Conservation (phyloP, 2,797 vertebrate genomes). For the Phyllotis vaccarum region DNA sequence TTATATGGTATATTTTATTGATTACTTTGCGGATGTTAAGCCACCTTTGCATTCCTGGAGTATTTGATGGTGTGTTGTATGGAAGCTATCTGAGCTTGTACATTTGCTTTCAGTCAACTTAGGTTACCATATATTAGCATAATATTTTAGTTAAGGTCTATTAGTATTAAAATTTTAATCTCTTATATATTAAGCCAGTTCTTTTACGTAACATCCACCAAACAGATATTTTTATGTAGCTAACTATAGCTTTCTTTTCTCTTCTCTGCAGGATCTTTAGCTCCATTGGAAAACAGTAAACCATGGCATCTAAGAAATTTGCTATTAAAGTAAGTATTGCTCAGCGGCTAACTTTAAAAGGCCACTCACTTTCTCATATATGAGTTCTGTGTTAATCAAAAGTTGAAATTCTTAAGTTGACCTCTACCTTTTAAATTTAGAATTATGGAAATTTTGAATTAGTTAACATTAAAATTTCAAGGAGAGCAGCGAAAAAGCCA, state of each 20-base stretch:
- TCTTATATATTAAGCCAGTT: constrained; percentile 9
- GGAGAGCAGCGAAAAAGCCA: not conserved
- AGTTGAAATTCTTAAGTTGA: constrained; percentile 50
- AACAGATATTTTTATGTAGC: constrained; percentile 37
- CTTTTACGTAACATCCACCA: not conserved
- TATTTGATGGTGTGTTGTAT: not conserved
- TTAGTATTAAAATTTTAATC: constrained; percentile 29
- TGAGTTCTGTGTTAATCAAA: constrained; percentile 42
- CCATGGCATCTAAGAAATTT: constrained; percentile 93
- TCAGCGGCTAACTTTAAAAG: constrained; percentile 51
- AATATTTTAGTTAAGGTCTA: constrained; percentile 44
- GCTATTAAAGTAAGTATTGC: constrained; percentile 92
- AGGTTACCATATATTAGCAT: constrained; percentile 20
- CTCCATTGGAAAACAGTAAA: constrained; percentile 68
- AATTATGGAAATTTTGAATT: constrained; percentile 47
- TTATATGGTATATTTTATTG: not conserved
- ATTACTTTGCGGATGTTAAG: constrained; percentile 54
- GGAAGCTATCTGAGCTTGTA: not conserved
- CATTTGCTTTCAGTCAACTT: constrained; percentile 27
- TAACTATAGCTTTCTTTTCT: constrained; percentile 56
- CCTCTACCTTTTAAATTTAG: constrained; percentile 45
- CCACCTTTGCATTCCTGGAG: constrained; percentile 1
- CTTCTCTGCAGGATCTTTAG: constrained; percentile 82
- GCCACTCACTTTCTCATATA: not conserved
- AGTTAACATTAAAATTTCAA: not conserved